Evolutionary conservation across 1,140 invertebrate genomes (phyloP), one percentile per base, ranked within the genome.

Genomic region (Littorina saxatilis): DNA sequence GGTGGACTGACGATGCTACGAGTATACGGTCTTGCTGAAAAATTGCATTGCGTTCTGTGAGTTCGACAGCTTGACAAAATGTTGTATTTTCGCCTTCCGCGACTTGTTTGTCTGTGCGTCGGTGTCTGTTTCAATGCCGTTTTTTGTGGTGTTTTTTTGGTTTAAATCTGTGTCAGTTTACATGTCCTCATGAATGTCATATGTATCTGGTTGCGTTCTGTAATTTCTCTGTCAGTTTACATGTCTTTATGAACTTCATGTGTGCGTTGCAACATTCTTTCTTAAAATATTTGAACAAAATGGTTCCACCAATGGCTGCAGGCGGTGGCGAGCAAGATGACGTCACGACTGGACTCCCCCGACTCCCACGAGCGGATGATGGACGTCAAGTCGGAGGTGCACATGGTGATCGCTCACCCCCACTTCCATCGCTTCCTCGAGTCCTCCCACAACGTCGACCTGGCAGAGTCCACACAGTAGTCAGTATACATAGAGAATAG

Each of bases 341-440:
- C 0, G 74, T 23, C 50, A n/a, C 50, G 32, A 4, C 74, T 76
- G 15, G 29, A 76, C 29, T 50, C 50, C 13, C n/a, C 5, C 27
- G 50, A 58, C 15, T 50, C 52, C 50, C 74, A 76, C 74, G 50
- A 58, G 1, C 17, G 20, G 17, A 76, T 76, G 50, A 47, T 61
- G 47, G 74, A 76, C 52, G 20, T 76, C 27, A 76, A 76, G 74
- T 58, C 55, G 13, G 74, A 76, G 35, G 74, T 76, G 50, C 74
- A 76, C 73, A 61, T 76, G 50, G 17, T 76, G 43, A 27, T 75
- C 20, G 23, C 47, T 0, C 43, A 75, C 32, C 43, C 23, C 43
- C 43, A 75, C 27, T 75, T 75, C 50, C 73, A 75, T 47, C 43
- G 73, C n/a, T 75, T 75, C 50, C 43, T 75, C 50, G 50, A 58